Evolutionary conservation across 2,888 invertebrate species (phyloP).

Genomic region (Amorpha juglandis): DNA sequence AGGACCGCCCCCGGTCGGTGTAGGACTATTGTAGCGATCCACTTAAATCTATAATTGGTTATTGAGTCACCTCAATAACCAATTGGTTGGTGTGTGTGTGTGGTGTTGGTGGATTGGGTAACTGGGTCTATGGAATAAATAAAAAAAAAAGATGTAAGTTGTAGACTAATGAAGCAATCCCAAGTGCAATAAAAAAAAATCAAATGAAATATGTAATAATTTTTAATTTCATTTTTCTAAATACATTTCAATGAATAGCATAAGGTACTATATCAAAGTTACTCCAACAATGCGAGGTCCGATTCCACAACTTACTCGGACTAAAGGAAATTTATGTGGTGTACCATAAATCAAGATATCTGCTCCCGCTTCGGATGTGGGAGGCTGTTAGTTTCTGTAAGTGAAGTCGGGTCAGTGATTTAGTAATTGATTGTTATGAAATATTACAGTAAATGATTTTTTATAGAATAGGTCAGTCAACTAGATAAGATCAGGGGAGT

Average conservation of each 20-base stretch:
- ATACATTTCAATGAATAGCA: background rate
- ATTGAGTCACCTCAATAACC: no score
- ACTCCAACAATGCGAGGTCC: background rate
- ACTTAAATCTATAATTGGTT: no score
- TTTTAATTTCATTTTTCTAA: background rate
- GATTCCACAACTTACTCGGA: slow-evolving; percentile 12
- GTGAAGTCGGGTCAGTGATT: background rate
- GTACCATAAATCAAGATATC: slow-evolving; percentile 22
- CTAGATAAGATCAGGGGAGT: no score
- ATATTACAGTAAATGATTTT: background rate
- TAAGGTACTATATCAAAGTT: background rate
- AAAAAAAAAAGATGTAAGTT: no score
- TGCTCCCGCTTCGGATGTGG: background rate
- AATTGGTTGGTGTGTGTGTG: no score
- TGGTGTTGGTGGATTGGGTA: no score
- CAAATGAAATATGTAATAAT: no score
- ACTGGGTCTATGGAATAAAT: no score
- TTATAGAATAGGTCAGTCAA: background rate
- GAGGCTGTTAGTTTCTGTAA: background rate
- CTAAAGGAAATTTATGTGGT: slow-evolving; percentile 20
- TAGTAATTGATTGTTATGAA: slow-evolving; percentile 3
- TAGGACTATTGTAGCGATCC: no score
- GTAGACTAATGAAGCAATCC: no score
- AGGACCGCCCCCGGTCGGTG: no score
- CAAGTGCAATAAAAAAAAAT: no score